Conservation (phyloP, 2,113 vertebrate species). For the Pterophyllum scalare region DNA sequence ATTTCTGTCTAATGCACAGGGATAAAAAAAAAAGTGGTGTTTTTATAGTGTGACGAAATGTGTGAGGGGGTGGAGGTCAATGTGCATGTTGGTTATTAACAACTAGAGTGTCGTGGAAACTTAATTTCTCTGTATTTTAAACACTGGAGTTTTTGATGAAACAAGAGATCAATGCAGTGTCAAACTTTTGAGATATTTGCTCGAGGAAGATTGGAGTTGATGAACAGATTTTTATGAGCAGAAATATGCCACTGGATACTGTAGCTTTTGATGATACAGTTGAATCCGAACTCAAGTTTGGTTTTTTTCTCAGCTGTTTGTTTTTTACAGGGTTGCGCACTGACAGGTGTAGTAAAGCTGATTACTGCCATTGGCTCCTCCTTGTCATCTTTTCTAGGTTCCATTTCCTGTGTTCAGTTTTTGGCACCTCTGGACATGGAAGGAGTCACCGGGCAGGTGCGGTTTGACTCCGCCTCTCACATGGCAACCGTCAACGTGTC, state of each 20-base stretch:
- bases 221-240: no score
- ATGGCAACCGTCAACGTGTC: slow-evolving; percentile 66
- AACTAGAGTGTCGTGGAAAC: not conserved
- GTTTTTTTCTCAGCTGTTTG: not conserved
- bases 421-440: slow-evolving; percentile 79
- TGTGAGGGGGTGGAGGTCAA: not conserved
- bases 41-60: not conserved
- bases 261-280: not conserved
- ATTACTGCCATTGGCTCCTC: not conserved
- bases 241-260: not conserved
- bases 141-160: not conserved
- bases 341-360: not conserved
- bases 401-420: slow-evolving; percentile 61
- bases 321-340: not conserved
- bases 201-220: no score
- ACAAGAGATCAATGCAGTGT: not conserved
- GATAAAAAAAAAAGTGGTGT: not conserved
- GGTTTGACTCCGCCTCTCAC: slow-evolving; percentile 64
- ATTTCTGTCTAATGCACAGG: not conserved
- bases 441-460: slow-evolving; percentile 76
- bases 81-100: not conserved
- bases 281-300: not conserved
- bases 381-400: slow-evolving; percentile 63
- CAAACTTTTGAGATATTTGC: not conserved
- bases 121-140: not conserved